Conservation (phyloP, 2,113 vertebrate genomes). For the Urocolius indicus region DNA sequence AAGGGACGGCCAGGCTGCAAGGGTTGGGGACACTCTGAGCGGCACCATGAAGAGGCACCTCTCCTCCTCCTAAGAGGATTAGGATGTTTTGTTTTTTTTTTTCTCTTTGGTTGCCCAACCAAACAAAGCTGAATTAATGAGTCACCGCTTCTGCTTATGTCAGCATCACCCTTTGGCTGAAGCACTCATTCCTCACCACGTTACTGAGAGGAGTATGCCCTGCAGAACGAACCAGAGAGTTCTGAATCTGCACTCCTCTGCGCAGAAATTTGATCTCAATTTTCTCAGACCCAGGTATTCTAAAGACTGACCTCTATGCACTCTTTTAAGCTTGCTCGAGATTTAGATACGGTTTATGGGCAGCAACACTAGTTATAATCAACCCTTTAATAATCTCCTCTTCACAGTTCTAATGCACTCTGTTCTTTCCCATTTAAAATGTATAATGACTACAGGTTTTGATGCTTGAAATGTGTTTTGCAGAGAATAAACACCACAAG, state of each 20-base stretch:
- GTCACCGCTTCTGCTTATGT: background rate
- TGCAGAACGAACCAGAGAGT: background rate
- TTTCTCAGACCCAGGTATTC: slow-evolving; percentile 25
- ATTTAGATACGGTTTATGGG: slow-evolving; percentile 29
- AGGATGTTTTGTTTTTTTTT: no score
- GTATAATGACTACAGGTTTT: background rate
- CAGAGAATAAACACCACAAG: background rate
- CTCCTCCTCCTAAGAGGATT: background rate
- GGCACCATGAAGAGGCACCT: background rate
- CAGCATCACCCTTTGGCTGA: background rate
- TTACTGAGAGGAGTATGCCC: background rate
- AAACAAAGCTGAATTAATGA: background rate
- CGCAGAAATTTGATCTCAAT: background rate
- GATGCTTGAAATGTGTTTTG: background rate
- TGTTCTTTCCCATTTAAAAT: slow-evolving; percentile 2
- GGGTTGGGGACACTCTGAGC: background rate
- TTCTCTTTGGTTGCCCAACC: background rate
- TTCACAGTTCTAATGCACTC: background rate
- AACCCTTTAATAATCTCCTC: background rate
- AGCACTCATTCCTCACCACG: fast-evolving
- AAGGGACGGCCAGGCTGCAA: no score
- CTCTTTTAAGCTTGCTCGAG: background rate
- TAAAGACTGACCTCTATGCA: background rate
- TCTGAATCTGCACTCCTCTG: background rate
- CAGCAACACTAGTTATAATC: slow-evolving; percentile 1